Evolutionary conservation across 2,797 vertebrate genomes (phyloP), one percentile per base, ranked within the genome.

Genomic region (Fundulus diaphanus): DNA sequence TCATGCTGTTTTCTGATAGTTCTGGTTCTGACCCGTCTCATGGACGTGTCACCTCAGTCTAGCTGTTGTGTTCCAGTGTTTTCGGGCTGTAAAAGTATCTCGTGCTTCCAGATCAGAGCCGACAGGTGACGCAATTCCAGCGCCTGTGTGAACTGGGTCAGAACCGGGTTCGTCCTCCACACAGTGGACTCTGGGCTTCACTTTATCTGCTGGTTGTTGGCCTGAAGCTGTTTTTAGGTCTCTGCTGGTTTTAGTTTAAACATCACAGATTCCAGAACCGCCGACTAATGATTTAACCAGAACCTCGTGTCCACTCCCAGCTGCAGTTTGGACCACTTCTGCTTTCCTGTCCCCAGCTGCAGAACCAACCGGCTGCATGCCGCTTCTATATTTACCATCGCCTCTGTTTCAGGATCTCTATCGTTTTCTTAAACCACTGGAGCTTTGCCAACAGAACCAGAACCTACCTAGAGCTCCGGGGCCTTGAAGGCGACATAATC

Each of bases 131-230:
- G 75, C 78, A 65, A 51, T 77, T 84, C 54, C 44, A 49, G 0
- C 18, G 51, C 59, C 48, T 73, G 44, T 74, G 68, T 72, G 68
- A 87, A 85, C 67, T 59, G 82, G 82, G 72, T 80, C 85, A 72
- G 13, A 73, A 68, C 65, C 9, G 12, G 1, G 51, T 54, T 54
- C 24, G 7, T 42, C 7, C 42, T 42, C 42, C 42, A 18, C 54
- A 13, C 54, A 56, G 54, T n/a, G n/a, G n/a, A n/a, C n/a, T n/a
- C n/a, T n/a, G n/a, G 29, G 13, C 54, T 29, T 24, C 54, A 29
- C n/a, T 16, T 56, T 56, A 13, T 27, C 52, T 11, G 52, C 52
- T 27, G 52, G n/a, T 54, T 54, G 12, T 54, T 27, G n/a, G 3
- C 15, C 52, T 56, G n/a, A 12, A 29, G 52, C 52, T 42, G 40